These are phyloP conservation scores for Scortum barcoo DNA, from an alignment of 2,113 vertebrate genomes.

Conservation along the genomic window DNA sequence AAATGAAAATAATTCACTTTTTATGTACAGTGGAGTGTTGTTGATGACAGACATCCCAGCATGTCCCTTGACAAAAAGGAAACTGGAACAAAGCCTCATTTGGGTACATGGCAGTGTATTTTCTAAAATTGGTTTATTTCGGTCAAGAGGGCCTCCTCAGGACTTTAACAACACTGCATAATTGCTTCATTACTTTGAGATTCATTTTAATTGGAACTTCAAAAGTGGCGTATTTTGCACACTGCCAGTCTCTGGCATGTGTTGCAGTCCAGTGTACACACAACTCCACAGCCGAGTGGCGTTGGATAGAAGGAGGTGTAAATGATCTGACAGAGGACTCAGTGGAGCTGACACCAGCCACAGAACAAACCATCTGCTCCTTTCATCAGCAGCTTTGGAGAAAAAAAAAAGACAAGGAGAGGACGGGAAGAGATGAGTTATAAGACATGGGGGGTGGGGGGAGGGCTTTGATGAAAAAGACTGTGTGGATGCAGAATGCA, in stretches of 20 bases:
- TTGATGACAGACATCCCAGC: slow-evolving; percentile 60
- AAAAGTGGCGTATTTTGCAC: slow-evolving; percentile 71
- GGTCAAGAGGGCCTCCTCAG: slow-evolving; percentile 57
- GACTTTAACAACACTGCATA: slow-evolving; percentile 62
- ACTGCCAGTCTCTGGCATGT: slow-evolving; percentile 76
- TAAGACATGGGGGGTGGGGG: slow-evolving; percentile 27
- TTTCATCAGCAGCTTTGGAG: slow-evolving; percentile 79
- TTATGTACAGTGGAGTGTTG: slow-evolving; percentile 25
- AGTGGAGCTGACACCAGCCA: slow-evolving; percentile 81
- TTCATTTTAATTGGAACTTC: slow-evolving; percentile 76
- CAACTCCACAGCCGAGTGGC: slow-evolving; percentile 74
- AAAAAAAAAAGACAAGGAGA: slow-evolving; percentile 51
- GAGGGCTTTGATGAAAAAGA: slow-evolving; percentile 45
- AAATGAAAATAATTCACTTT: slow-evolving; percentile 43
- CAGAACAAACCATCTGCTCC: slow-evolving; percentile 85
- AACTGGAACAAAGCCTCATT: slow-evolving; percentile 71
- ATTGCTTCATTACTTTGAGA: slow-evolving; percentile 76
- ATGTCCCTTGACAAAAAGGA: slow-evolving; percentile 61
- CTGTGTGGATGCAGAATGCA: slow-evolving; percentile 57
- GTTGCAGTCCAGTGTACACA: slow-evolving; percentile 70
- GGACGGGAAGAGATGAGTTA: slow-evolving; percentile 65
- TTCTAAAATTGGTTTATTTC: slow-evolving; percentile 64
- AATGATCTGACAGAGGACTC: slow-evolving; percentile 86
- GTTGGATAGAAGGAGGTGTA: slow-evolving; percentile 80
- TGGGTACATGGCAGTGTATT: slow-evolving; percentile 30